Evolutionary conservation across 1,140 invertebrate species (phyloP).

Genomic region (Micrasema minimum): DNA sequence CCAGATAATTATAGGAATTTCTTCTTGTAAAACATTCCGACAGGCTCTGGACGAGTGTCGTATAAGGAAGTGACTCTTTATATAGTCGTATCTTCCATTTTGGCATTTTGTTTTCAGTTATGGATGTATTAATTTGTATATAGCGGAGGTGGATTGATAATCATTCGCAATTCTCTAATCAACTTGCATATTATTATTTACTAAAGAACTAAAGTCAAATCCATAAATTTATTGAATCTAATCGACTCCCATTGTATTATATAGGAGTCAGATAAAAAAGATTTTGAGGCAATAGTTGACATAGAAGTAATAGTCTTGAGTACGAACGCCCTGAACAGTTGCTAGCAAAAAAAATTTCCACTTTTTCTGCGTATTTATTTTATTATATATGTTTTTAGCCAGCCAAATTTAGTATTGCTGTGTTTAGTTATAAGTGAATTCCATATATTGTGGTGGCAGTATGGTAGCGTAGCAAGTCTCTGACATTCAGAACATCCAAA

Average conservation of each 20-base stretch:
- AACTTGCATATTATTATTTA: neutral
- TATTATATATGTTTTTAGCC: neutral
- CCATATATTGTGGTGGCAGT: too few relatives aligned
- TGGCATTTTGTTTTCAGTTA: too few relatives aligned
- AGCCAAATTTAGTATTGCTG: neutral
- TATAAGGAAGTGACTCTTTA: too few relatives aligned
- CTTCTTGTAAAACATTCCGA: too few relatives aligned
- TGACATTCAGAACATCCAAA: slow-evolving; percentile 30
- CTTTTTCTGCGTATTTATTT: neutral
- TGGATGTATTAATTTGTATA: too few relatives aligned
- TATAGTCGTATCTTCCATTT: too few relatives aligned
- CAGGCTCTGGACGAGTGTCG: too few relatives aligned
- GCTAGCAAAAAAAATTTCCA: slow-evolving; percentile 11
- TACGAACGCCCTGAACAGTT: neutral
- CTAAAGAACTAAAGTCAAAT: neutral
- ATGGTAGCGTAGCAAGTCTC: too few relatives aligned
- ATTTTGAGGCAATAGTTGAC: slow-evolving; percentile 15
- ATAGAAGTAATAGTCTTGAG: slow-evolving; percentile 19
- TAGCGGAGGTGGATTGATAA: too few relatives aligned
- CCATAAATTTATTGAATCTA: neutral
- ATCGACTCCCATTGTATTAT: slow-evolving; percentile 16
- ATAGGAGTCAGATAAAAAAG: slow-evolving; percentile 5
- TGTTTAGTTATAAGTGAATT: neutral
- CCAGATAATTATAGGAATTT: too few relatives aligned
- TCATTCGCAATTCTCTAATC: neutral